Conservation (phyloP, 2,888 invertebrate species). For the Eutolmus rufibarbis region DNA sequence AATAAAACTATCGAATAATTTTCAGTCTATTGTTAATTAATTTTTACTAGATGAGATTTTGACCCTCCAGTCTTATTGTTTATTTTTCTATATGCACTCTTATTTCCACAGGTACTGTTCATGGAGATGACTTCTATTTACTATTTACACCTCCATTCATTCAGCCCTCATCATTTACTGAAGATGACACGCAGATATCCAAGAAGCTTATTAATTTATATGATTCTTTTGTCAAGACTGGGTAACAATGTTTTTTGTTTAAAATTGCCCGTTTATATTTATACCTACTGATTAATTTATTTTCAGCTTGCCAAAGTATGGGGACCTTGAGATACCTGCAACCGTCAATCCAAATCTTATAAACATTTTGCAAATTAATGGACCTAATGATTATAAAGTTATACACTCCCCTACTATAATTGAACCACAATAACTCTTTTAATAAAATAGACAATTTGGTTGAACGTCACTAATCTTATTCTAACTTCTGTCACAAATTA, state of each 20-base stretch:
- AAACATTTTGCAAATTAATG: constrained; percentile 10
- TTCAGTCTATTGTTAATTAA: too few species aligned
- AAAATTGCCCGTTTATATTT: neutral
- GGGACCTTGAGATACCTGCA: neutral
- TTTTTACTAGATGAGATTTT: too few species aligned
- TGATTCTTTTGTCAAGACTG: neutral
- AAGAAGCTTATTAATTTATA: constrained; percentile 10
- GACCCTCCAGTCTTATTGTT: too few species aligned
- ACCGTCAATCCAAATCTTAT: neutral
- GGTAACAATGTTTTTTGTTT: neutral
- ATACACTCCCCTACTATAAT: neutral
- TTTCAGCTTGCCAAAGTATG: constrained; percentile 5
- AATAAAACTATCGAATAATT: too few species aligned
- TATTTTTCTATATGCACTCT: neutral
- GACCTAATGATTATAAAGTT: neutral
- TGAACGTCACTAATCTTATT: neutral
- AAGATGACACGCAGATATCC: neutral
- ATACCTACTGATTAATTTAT: neutral
- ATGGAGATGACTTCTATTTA: constrained; percentile 69
- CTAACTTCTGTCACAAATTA: neutral
- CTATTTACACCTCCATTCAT: constrained; percentile 52
- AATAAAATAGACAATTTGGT: neutral
- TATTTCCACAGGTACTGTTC: constrained; percentile 56
- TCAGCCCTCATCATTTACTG: neutral
- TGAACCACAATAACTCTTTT: neutral